Evolutionary conservation across 2,888 invertebrate species (phyloP), one percentile per base, ranked within the genome.

Genomic region (Sarcophaga carnaria): DNA sequence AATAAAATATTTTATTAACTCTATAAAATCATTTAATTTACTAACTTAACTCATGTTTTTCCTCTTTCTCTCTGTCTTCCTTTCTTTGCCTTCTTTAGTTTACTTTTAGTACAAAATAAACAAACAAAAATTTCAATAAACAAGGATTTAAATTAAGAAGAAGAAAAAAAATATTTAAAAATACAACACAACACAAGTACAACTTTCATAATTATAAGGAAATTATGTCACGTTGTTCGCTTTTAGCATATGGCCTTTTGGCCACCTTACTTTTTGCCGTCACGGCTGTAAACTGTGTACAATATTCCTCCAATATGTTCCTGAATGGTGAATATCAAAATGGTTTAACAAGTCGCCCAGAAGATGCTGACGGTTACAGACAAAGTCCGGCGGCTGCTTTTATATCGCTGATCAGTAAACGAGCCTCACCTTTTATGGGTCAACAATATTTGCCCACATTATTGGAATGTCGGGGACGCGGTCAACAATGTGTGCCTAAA

Each of bases 291-390:
- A 77, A 80, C 37, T 87, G 80, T 54, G 87, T 89, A 74, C 91
- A 91, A 85, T 92, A 92, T 54, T 88, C 90, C 63, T 88, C 88
- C 37, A 93, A 93, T 85, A 92, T 93, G 90, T 93, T 93, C 89
- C 92, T 93, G 60, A 91, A 91, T 77, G 93, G 93, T n/a, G 90
- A 92, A 83, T 93, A 93, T 63, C 90, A 92, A 80, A 92, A 91
- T 80, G 90, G 90, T 45, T 89, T 92, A 54, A 89, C 90, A 64
- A 90, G 89, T 62, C 88, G 90, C 49, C 89, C 88, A 59, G 91
- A 91, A 45, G 89, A 90, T 37, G 37, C 37, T 54, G 89, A 89
- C 54, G 83, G 78, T 59, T 89, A 88, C 80, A 90, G 91, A 12
- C 87, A 90, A 25, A 92, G 90, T 88, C 90, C 90, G 20, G 87